Evolutionary conservation across 2,888 invertebrate genomes (phyloP).

Genomic region (Callyntrura guangdongensis): DNA sequence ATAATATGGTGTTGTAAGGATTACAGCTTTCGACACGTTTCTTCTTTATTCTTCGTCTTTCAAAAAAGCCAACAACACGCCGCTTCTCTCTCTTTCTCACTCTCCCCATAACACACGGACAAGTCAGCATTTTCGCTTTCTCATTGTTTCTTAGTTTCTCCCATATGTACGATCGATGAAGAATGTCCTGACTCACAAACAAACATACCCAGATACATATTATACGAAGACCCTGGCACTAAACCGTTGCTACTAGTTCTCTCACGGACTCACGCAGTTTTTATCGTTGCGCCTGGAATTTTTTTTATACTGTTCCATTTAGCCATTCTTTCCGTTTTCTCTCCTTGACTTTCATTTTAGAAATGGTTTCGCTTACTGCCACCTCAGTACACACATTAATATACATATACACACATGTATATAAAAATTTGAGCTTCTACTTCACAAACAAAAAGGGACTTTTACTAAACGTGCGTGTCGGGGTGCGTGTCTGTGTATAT

Average conservation of each 20-base stretch:
- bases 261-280: not conserved
- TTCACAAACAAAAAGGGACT: not conserved
- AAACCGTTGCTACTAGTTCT: not conserved
- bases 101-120: not conserved
- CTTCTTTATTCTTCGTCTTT: conserved; percentile 27
- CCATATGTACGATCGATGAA: conserved; percentile 35
- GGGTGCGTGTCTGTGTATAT: not conserved
- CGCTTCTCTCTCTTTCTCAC: not conserved
- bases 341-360: not conserved
- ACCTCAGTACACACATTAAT: not conserved
- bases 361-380: conserved; percentile 37
- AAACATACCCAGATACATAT: conserved; percentile 11
- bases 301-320: conserved; percentile 15
- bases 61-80: not conserved
- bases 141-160: not conserved
- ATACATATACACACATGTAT: not conserved
- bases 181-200: too few relatives aligned
- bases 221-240: not conserved
- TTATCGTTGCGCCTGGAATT: not conserved
- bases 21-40: conserved; percentile 60
- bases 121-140: conserved; percentile 13
- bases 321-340: too few relatives aligned
- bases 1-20: conserved; percentile 43
- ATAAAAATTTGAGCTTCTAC: too few relatives aligned
- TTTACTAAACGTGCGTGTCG: not conserved